Base-by-base conservation (phyloP, 2,113 vertebrate species). In the Cyanocitta stelleri region DNA sequence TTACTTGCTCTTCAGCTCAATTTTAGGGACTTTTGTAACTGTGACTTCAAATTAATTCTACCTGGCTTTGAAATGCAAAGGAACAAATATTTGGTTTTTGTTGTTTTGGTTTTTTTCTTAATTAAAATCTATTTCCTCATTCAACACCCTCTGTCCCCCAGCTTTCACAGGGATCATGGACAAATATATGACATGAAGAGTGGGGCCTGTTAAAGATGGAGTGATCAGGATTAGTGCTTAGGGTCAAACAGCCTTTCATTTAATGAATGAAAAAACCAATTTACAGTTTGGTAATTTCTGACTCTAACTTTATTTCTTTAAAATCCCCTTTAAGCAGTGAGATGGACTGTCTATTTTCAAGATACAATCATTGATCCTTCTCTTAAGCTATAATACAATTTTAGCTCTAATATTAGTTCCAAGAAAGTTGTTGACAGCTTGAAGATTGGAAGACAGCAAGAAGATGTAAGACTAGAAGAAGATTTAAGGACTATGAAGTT, bases 21-120 rank as follows among this genome's bases (percentile, higher is more conserved):
- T 73, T 75, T 87, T 83, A 72, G 33, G 10, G 43, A 35, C 15
- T 88, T n/a, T 32, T 37, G 11, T 52, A 85, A 41, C 69, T 56
- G 15, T 78, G 46, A n/a, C 32, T 80, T 73, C 64, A 90, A 67
- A 85, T 67, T n/a, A 69, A 39, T 89, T 91, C 49, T 7, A 41
- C 13, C 61, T 49, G n/a, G 23, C 61, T 72, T 78, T 68, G 67
- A 48, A 81, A 56, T 2, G 3, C 35, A 80, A 96, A 77, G 15
- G 44, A 63, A 83, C 17, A 33, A 68, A 37, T 0, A 0, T 17
- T 16, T 62, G 32, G 1, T 1, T 26, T 63, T 48, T 30, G 4
- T n/a, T 33, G 30, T 11, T 55, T 68, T 18, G 6, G 3, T 14
- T 52, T 41, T 30, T n/a, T 48, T 29, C 9, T 24, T 24, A 62